Base-by-base conservation (phyloP, 2,888 invertebrate genomes). In the Octonoba sinensis region DNA sequence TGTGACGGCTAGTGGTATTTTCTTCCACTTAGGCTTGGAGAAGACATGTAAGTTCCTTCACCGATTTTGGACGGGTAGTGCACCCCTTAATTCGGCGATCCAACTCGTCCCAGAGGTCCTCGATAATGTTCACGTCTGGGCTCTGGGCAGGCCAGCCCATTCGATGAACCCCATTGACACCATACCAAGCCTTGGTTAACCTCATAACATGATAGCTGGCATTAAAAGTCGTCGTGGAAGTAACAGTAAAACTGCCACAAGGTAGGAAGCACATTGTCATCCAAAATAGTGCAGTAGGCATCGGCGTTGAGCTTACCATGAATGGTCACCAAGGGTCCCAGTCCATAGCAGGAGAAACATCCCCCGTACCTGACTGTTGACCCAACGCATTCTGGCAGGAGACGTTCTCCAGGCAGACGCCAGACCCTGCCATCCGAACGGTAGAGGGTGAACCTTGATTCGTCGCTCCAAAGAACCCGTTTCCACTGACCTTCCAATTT, bases 51-150 rank as follows among this genome's bases (percentile, higher is more conserved):
- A 56, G 57, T 44, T 57, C 20, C 66, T 66, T 54, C 27, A 66
- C 18, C 12, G 51, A 49, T 66, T 49, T 49, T 66, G 66, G 51
- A 66, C 22, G 22, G 49, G 20, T 49, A 22, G 27, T 54, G 44
- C 49, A 24, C 51, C 51, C 24, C 51, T 47, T 49, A 22, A 66
- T 22, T 49, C 66, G 66, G n/a, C 51, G 49, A 49, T 70, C n/a
- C n/a, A n/a, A n/a, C n/a, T 69, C 6, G 36, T 36, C 20, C 69
- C 54, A 57, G 18, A 69, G 24, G 49, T 54, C 36, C 49, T 56
- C 57, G 54, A 69, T 69, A 56, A 57, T 16, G 44, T 56, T 69
- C n/a, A 69, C 44, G 54, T 56, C 69, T 47, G 69, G 36, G 11
- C 3, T 24, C n/a, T 49, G 49, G 20, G 49, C 24, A 22, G 49